A percentile compares a stretch with the other conserved stretches of the same genome.
phyloP scores from a whole-genome alignment of 1,140 invertebrate species.

The Phymastichus coffea region DNA sequence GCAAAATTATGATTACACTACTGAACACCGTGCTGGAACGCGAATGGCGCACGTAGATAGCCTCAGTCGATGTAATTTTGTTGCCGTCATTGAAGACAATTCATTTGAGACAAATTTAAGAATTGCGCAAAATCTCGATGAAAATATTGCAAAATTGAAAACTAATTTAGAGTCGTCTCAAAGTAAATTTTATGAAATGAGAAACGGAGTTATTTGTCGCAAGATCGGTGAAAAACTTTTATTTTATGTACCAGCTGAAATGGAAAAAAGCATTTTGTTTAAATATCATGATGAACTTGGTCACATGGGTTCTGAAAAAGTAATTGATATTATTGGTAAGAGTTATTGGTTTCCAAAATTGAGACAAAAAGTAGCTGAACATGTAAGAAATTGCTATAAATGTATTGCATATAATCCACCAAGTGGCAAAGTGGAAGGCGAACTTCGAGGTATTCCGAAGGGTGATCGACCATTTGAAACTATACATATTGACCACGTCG shows the following conservation, averaged over 20 bases:
- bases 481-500: conserved; percentile 38
- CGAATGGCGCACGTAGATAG: conserved; percentile 45
- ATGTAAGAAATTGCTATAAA: no score
- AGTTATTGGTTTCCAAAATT: conserved; percentile 33
- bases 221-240: conserved; percentile 49
- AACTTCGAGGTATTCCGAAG: conserved; percentile 37
- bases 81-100: background rate
- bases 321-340: background rate
- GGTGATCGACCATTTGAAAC: conserved; percentile 32
- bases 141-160: background rate
- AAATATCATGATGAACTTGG: conserved; percentile 37
- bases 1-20: conserved; percentile 39
- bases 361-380: conserved; percentile 16
- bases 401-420: conserved; percentile 22
- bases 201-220: conserved; percentile 9
- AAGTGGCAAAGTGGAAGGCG: conserved; percentile 25
- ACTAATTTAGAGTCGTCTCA: conserved; percentile 11
- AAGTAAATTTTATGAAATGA: conserved; percentile 5
- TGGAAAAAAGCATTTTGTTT: conserved; percentile 30
- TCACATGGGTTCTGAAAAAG: conserved; percentile 28
- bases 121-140: background rate
- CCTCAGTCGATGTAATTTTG: conserved; percentile 21
- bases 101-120: background rate
- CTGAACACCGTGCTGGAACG: conserved; percentile 39
- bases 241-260: conserved; percentile 36